phyloP scores from a whole-genome alignment of 2,797 vertebrate genomes.

The Ctenopoma multispine region DNA sequence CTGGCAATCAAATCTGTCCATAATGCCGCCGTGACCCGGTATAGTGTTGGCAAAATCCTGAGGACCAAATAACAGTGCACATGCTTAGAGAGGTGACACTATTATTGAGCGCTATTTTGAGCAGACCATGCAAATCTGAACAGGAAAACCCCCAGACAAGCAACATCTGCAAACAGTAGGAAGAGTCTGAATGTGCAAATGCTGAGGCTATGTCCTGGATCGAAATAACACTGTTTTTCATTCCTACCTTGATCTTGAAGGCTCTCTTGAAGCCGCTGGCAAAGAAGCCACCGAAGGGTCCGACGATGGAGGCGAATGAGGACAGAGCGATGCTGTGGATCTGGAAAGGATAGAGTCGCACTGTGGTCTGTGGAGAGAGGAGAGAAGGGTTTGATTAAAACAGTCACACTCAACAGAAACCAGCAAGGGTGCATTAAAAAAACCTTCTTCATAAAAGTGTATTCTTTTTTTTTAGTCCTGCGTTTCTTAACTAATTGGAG shows the following conservation, averaged over 20 bases:
- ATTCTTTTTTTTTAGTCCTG: background rate
- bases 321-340: conserved; percentile 98
- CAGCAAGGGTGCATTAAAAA: background rate
- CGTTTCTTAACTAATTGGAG: too few species aligned
- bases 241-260: conserved; percentile 96
- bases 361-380: conserved; percentile 85
- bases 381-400: background rate
- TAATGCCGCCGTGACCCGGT: conserved; percentile 97
- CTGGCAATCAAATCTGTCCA: conserved; percentile 99
- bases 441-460: too few species aligned
- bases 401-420: background rate
- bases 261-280: conserved; percentile 98
- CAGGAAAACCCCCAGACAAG: background rate
- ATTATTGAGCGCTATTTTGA: background rate
- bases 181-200: too few species aligned
- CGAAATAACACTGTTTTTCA: too few species aligned
- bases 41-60: conserved; percentile 99
- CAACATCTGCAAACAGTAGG: background rate
- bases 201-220: background rate
- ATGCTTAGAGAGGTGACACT: background rate
- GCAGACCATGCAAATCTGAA: background rate
- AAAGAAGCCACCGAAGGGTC: conserved; percentile 98
- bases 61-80: background rate
- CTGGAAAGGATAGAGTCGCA: conserved; percentile 97
- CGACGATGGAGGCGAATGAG: conserved; percentile 94